Evolutionary conservation across 2,888 invertebrate species (phyloP), one percentile per base, ranked within the genome.

Genomic region (Leuctra nigra): DNA sequence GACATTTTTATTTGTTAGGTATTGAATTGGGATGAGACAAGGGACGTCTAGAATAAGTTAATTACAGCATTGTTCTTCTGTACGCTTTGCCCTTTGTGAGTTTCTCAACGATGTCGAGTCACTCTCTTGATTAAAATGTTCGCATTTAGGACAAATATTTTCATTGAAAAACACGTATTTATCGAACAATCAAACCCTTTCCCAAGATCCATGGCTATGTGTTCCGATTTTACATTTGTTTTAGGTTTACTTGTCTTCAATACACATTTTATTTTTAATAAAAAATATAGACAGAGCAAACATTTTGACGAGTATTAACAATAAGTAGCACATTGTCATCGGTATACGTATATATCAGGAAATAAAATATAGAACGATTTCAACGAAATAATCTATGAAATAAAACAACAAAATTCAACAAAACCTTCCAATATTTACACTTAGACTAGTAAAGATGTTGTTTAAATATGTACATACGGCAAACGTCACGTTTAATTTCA

Each of bases 221-320:
- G n/a, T n/a, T n/a, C n/a, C n/a, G n/a, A n/a, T n/a, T n/a, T n/a
- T n/a, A n/a, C n/a, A n/a, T n/a, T n/a, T n/a, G n/a, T n/a, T n/a
- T n/a, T n/a, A n/a, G n/a, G n/a, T n/a, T n/a, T n/a, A n/a, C n/a
- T n/a, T n/a, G n/a, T 39, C 20, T 39, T 39, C 20, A 7, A 9
- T 44, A 44, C 13, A 44, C 44, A 44, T 23, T 44, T 44, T 13
- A 33, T 16, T 33, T n/a, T 50, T 50, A 50, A 33, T 50, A 33
- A 50, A 50, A 50, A 50, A 50, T 50, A 50, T 50, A 50, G 50
- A 50, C 35, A 50, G 50, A 50, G 50, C 50, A 18, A 22, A 50
- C 50, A 50, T 50, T 50, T 50, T 50, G 41, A 33, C 16, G 16
- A 35, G 29, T 50, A 35, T 4, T 33, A 16, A 18, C 18, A 35